Percentiles rank a stretch among this genome's conserved stretches.
phyloP scores from a whole-genome alignment of 1,140 invertebrate genomes.

The Macrobrachium nipponense region DNA sequence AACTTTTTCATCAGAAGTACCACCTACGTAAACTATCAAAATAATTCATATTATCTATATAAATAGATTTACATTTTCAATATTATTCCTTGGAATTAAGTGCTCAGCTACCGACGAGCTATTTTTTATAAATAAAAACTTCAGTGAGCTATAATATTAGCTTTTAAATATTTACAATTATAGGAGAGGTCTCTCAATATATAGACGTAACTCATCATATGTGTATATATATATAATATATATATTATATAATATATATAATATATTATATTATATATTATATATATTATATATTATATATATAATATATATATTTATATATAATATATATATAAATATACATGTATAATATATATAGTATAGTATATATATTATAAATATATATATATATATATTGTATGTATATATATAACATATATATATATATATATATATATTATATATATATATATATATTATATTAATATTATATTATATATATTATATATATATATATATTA shows the following conservation, averaged over 20 bases:
- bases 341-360: no score
- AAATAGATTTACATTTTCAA: no score
- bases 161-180: not conserved
- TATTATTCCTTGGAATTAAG: no score
- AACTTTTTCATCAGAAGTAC: no score
- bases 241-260: no score
- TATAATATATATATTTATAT: slow-evolving; percentile 30
- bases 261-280: not conserved
- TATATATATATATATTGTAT: slow-evolving; percentile 7
- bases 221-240: slow-evolving; percentile 12
- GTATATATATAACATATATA: no score
- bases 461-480: not conserved
- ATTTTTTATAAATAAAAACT: no score
- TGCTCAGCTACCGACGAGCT: no score
- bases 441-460: slow-evolving; percentile 17
- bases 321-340: slow-evolving; percentile 25
- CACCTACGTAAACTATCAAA: no score
- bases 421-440: not conserved
- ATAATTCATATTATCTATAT: no score
- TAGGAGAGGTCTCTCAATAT: not conserved
- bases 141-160: no score
- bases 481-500: not conserved
- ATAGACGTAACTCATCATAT: not conserved
- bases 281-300: slow-evolving; percentile 9
- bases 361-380: not conserved